Evolutionary conservation across 2,113 vertebrate species (phyloP), one percentile per base, ranked within the genome.

Genomic region (Stercorarius parasiticus): DNA sequence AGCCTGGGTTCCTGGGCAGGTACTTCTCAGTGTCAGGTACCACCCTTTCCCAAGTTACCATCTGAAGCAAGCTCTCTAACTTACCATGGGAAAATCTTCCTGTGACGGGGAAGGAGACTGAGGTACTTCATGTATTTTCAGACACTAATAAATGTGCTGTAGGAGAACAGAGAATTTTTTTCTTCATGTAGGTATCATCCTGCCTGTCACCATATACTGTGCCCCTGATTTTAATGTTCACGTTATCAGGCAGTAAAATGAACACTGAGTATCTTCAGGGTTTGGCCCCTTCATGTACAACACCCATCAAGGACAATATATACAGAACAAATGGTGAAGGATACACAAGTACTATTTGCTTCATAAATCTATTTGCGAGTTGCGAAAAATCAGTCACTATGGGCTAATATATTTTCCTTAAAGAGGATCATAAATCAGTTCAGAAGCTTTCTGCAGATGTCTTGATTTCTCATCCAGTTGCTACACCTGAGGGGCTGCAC

Each of bases 381-480:
- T 64, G 47, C 4, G 6, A 81, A 96, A 86, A 83, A 76, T 59
- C 55, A 94, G 9, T 67, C 62, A 62, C 67, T 85, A 67, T 20
- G 43, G 49, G 64, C 26, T 95, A 91, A 79, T 43, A 86, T 16
- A 70, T 82, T 95, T 92, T 66, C 16, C 66, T 55, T n/a, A 88
- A 64, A 96, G 23, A 95, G 56, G 52, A 78, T 74, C 69, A 85
- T 81, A 84, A 89, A 94, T 93, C 88, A 94, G 23, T 70, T 86
- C 71, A 90, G 87, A 84, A 93, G 87, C 40, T 83, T 95, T 86
- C 72, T 95, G 45, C 61, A 90, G 79, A 86, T 55, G 40, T 30
- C 53, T 82, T 86, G 22, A 84, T 96, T 90, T 96, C 79, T 96
- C 56, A 93, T 32, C 26, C 72, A 45, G 61, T 52, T 86, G 81